Evolutionary conservation across 2,113 vertebrate genomes (phyloP).

Genomic region (Stigmatopora nigra): DNA sequence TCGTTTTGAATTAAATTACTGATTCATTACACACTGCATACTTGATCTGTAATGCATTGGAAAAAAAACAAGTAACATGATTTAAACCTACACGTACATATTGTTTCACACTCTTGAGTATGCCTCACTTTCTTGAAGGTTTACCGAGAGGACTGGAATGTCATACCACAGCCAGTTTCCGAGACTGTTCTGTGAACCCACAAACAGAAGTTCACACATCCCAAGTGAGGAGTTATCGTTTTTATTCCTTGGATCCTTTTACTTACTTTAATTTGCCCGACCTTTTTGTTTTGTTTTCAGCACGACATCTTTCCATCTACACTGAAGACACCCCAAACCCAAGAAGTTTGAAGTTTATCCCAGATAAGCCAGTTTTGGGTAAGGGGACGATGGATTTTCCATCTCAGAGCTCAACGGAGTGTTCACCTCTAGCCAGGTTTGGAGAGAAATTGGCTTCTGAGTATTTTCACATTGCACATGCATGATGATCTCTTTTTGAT

Average conservation of each 20-base stretch:
- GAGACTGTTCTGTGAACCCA: conserved; percentile 7
- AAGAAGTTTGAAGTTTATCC: conserved; percentile 74
- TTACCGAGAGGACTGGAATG: conserved; percentile 18
- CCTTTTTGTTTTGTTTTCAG: conserved; percentile 48
- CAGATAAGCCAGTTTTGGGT: conserved; percentile 69
- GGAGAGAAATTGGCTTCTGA: neutral
- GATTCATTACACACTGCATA: neutral
- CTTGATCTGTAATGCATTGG: neutral
- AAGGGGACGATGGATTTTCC: conserved; percentile 72
- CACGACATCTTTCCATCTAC: conserved; percentile 62
- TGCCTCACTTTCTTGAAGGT: conserved; percentile 28
- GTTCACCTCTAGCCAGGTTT: conserved; percentile 71
- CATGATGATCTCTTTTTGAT: too few species aligned
- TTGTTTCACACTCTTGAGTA: neutral
- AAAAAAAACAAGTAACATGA: neutral
- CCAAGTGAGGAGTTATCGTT: conserved; percentile 39
- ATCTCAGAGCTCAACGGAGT: conserved; percentile 55
- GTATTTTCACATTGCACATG: neutral
- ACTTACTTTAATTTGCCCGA: neutral
- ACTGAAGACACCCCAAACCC: conserved; percentile 78
- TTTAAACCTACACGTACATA: neutral
- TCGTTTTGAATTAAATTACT: neutral
- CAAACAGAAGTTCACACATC: conserved; percentile 19
- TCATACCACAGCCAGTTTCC: conserved; percentile 27
- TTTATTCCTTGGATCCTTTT: neutral